Evolutionary conservation across 1,140 invertebrate genomes (phyloP), one percentile per base, ranked within the genome.

Genomic region (Oryctes rhinoceros): DNA sequence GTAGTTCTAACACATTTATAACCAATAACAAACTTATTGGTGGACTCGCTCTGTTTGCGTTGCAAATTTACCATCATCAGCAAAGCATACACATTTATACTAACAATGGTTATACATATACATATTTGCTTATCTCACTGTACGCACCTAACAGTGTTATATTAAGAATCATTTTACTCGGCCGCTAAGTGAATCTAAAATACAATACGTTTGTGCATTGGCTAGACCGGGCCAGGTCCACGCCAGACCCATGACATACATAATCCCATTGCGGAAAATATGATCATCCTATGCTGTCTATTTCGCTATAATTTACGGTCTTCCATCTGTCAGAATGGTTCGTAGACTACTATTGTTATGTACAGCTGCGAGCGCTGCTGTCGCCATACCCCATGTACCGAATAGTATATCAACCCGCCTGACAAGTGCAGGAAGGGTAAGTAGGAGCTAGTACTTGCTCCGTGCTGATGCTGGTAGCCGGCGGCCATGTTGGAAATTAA

Each of bases 211-310:
- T 30, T 30, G 9, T 44, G 5, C 39, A 44, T 44, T 4, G 39
- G 9, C 5, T 10, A 44, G 39, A 44, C 9, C 39, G 39, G 39
- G 9, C 39, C 39, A 10, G 39, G 39, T 0, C 39, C 39, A 44
- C 9, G 39, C 39, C 53, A 7, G 53, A 1, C 53, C 53, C 15
- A 15, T 59, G 53, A 59, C 53, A 59, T 59, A 59, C 53, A 59
- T 59, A 59, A 59, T 59, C 53, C 53, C n/a, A 59, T 3, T 18
- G 53, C n/a, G 53, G 53, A 59, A 59, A 59, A 59, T 59, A 59
- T 59, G 53, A 59, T 59, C 53, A 59, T 59, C 53, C 53, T 59
- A 59, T 59, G 53, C 53, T 59, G 53, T 59, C 53, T 59, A 59
- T 59, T 59, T 18, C 53, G n/a, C 53, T 59, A 59, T 59, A 59